Base-by-base conservation (phyloP, 2,797 vertebrate genomes). In the Chrysocyon brachyurus region DNA sequence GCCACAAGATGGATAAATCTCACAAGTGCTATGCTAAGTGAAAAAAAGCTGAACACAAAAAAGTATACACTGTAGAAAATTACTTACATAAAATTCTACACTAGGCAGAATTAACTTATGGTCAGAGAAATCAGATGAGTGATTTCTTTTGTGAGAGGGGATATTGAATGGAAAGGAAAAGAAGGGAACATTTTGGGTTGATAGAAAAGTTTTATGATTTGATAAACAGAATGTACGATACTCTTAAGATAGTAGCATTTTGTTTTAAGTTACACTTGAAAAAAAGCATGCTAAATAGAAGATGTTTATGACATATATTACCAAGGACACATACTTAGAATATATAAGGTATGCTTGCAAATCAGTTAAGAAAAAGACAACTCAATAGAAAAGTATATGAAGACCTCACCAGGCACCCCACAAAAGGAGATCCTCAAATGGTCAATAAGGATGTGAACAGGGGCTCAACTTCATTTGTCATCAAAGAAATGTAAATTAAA, bases 401-500 rank as follows among this genome's bases (percentile, higher is more conserved):
- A 84, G 49, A 93, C 5, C 14, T 56, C 8, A 95, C 78, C 8
- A n/a, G 73, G 19, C 15, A 87, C 56, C 46, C 81, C 54, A 96
- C 59, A 36, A 93, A 66, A 90, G 31, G 56, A 95, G 26, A 87
- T 78, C 70, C 52, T 77, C n/a, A 52, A 88, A 85, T 84, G 24
- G 81, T 14, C 64, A 87, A 70, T 79, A 84, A 84, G 64, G 31
- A 79, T 5, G 61, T 52, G 36, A 77, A 94, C 63, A 88, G 19
- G 49, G 81, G n/a, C 52, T 91, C 46, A 82, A 89, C 61, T 81
- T 75, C 56, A 90, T 77, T 57, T 75, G 36, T 87, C 70, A 81
- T 68, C 78, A 91, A 88, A 96, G 82, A 96, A 96, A 96, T 26
- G 24, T 3, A 36, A 94, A 91, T 64, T 70, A 94, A 94, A 95